phyloP scores from a whole-genome alignment of 2,797 vertebrate genomes.

The Dermochelys coriacea region DNA sequence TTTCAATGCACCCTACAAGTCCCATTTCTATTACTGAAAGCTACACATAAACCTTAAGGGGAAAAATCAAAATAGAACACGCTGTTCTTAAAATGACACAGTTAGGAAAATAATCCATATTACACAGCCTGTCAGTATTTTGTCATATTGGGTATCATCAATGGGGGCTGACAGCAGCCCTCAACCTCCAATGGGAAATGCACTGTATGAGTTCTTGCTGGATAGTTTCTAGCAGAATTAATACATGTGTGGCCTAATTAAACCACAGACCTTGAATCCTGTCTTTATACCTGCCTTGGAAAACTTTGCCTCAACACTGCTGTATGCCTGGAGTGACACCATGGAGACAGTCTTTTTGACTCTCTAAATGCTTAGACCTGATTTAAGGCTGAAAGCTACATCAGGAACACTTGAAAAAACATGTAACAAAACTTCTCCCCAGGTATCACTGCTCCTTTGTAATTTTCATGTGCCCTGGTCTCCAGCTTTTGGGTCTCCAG shows the following conservation, averaged over 20 bases:
- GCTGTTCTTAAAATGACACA: background rate
- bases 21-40: background rate
- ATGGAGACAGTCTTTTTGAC: background rate
- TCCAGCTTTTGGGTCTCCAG: background rate
- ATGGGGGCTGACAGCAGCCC: too few relatives aligned
- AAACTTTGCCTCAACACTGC: background rate
- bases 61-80: background rate
- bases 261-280: background rate
- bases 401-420: background rate
- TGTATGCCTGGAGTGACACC: background rate
- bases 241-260: background rate
- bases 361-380: background rate
- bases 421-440: background rate
- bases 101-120: background rate
- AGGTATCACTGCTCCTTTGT: background rate
- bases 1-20: fast-evolving
- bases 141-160: too few relatives aligned
- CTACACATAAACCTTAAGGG: background rate
- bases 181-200: too few relatives aligned
- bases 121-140: background rate
- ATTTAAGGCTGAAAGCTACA: background rate
- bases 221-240: background rate
- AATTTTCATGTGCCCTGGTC: background rate
- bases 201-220: background rate
- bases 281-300: background rate